Evolutionary conservation across 2,888 invertebrate genomes (phyloP), one percentile per base, ranked within the genome.

Genomic region (Xylocampa areola): DNA sequence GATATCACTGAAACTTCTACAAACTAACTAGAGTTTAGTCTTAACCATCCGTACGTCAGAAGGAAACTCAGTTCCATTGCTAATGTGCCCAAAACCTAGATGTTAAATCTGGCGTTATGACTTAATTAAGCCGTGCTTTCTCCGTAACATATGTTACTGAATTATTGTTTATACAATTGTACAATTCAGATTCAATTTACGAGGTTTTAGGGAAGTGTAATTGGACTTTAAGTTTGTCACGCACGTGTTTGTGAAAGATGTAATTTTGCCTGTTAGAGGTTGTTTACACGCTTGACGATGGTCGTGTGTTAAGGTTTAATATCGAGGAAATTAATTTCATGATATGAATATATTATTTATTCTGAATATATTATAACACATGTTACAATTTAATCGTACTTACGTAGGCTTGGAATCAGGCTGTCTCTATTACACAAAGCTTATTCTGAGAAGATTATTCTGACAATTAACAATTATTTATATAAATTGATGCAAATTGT

Each of bases 81-180:
- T 80, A 83, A 84, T 82, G 76, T 76, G 61, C 68, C 80, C 75
- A 66, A 80, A 81, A 79, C 71, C 77, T 78, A 72, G 68, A 78
- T 79, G 81, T 81, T 87, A 85, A 83, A 86, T 87, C 84, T 82
- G 50, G 35, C 81, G 79, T 86, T 87, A 87, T 84, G 82, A 88
- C 80, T 89, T 88, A 85, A 89, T 89, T 88, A 87, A 84, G 80
- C 80, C 80, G 80, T 76, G 80, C 72, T 58, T 76, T 61, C 55
- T 68, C 40, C 21, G 74, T 59, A 73, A 57, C 74, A 74, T 23
- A 48, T 75, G 74, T 68, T 73, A 14, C 52, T 65, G 66, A 77
- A 69, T 73, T 79, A 79, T 78, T 79, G 74, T 79, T 73, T 72
- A 68, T 62, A 76, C 60, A 70, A 77, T 77, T 69, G 59, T 69